These are phyloP conservation scores for Heliconius erato DNA, from an alignment of 2,888 invertebrate species.

Conservation along the genomic window DNA sequence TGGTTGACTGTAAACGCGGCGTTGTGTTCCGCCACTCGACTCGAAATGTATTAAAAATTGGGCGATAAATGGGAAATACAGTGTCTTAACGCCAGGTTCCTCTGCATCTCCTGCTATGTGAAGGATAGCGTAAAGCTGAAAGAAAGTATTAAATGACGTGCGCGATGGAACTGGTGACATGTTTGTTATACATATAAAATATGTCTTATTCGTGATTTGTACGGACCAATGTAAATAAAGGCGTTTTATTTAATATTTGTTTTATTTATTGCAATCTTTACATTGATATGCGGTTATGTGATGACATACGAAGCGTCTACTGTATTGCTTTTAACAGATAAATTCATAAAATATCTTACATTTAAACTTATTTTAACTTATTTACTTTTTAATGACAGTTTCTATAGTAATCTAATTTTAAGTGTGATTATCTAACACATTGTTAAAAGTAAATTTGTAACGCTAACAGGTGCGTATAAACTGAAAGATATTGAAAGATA, in stretches of 20 bases:
- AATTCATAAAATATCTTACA: background rate
- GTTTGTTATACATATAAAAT: conserved; percentile 28
- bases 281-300: conserved; percentile 49
- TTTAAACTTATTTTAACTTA: background rate
- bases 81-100: background rate
- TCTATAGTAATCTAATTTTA: background rate
- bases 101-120: too few species aligned
- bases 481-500: too few species aligned
- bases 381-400: background rate
- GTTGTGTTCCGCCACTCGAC: background rate
- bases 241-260: conserved; percentile 50
- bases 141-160: background rate
- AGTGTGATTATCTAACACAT: background rate
- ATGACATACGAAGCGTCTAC: conserved; percentile 48
- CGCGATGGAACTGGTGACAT: conserved; percentile 2
- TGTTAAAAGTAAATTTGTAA: background rate
- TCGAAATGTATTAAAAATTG: background rate
- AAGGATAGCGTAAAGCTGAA: background rate
- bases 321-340: conserved; percentile 40
- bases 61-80: background rate
- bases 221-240: conserved; percentile 69
- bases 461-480: background rate
- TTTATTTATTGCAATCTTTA: conserved; percentile 52
- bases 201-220: conserved; percentile 41
- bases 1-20: background rate